A percentile compares a stretch with the other conserved stretches of the same genome.
These are phyloP conservation scores for Pteropus alecto DNA, from an alignment of 2,113 vertebrate genomes.

Conservation along the genomic window DNA sequence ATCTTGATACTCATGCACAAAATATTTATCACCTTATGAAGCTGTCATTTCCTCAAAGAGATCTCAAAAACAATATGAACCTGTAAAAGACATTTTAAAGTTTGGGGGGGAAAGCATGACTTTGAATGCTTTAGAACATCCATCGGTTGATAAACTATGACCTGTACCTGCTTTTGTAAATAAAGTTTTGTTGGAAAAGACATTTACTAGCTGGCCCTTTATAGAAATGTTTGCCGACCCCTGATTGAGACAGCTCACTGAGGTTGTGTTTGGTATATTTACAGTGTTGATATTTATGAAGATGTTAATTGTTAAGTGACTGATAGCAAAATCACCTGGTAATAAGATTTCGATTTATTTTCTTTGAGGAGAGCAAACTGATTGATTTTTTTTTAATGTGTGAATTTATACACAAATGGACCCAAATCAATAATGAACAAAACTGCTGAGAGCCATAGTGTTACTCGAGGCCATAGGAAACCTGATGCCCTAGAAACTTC, in stretches of 20 bases:
- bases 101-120: neutral
- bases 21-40: neutral
- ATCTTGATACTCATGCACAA: neutral
- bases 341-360: neutral
- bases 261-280: neutral
- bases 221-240: neutral
- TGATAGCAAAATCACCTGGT: neutral
- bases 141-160: neutral
- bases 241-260: neutral
- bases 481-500: neutral
- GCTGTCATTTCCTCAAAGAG: neutral
- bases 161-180: neutral
- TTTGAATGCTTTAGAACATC: neutral
- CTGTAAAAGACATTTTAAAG: neutral
- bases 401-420: neutral
- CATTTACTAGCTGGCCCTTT: neutral
- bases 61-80: neutral
- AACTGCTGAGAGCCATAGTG: neutral
- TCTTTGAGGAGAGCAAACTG: neutral
- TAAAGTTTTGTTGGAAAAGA: neutral
- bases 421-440: neutral
- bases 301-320: neutral
- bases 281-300: neutral
- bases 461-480: neutral
- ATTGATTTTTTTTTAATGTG: neutral